Conservation (phyloP, 1,140 invertebrate genomes). For the Hermetia illucens region DNA sequence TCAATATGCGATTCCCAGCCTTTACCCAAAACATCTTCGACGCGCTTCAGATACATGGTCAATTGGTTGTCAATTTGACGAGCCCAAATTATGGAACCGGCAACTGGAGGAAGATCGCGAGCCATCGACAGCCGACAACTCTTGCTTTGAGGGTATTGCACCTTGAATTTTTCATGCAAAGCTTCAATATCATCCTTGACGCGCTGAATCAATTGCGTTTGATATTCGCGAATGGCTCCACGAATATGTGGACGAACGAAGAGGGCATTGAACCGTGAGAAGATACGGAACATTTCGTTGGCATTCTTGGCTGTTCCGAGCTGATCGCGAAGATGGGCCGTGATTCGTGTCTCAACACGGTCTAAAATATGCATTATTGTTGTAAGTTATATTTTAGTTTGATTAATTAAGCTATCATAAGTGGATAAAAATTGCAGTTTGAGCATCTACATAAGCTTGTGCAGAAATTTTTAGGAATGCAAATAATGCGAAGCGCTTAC, state of each 20-base stretch:
- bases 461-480: neutral
- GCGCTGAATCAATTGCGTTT: constrained; percentile 95
- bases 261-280: constrained; percentile 94
- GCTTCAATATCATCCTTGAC: constrained; percentile 99
- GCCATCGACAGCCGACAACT: constrained; percentile 80
- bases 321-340: constrained; percentile 90
- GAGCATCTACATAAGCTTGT: no score
- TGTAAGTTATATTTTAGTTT: neutral
- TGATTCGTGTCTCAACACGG: constrained; percentile 92
- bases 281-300: constrained; percentile 99
- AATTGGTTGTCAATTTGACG: constrained; percentile 96
- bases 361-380: constrained; percentile 41
- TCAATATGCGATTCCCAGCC: constrained; percentile 99
- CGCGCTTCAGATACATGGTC: constrained; percentile 89
- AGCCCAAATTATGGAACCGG: constrained; percentile 97
- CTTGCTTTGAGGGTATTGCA: constrained; percentile 87
- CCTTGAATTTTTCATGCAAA: constrained; percentile 96
- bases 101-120: constrained; percentile 88
- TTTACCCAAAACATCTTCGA: constrained; percentile 96
- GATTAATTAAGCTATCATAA: no score
- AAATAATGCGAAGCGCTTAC: no score
- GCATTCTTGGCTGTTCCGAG: constrained; percentile 96
- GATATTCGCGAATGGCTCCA: constrained; percentile 97
- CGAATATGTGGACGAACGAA: constrained; percentile 97
- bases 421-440: no score